Evolutionary conservation across 2,113 vertebrate genomes (phyloP).

Genomic region (Ceratotherium simum): DNA sequence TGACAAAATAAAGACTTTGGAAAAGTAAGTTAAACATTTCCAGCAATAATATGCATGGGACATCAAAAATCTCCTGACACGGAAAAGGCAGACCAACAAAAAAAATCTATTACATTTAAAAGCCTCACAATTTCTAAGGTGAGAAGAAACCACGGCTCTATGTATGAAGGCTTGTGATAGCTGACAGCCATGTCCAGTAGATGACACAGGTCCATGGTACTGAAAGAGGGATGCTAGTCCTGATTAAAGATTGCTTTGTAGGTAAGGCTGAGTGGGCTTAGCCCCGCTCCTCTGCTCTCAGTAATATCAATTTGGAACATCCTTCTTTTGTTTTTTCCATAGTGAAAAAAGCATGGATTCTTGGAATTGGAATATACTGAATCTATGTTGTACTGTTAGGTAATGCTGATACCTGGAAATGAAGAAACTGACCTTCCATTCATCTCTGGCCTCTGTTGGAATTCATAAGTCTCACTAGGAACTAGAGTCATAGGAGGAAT

Average conservation of each 20-base stretch:
- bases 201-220: background rate
- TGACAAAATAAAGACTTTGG: background rate
- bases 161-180: background rate
- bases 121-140: background rate
- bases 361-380: background rate
- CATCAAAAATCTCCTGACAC: background rate
- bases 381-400: background rate
- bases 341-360: background rate
- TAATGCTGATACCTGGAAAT: background rate
- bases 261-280: background rate
- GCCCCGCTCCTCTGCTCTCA: background rate
- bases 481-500: background rate
- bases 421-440: background rate
- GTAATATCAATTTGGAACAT: background rate
- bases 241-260: background rate
- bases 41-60: background rate
- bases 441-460: background rate
- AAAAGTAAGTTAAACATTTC: background rate
- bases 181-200: background rate
- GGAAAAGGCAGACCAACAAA: background rate
- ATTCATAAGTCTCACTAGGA: background rate
- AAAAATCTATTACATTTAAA: background rate
- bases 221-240: background rate
- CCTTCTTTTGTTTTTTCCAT: background rate
- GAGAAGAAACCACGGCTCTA: background rate